Conservation (phyloP, 2,888 invertebrate species). For the Troides aeacus region DNA sequence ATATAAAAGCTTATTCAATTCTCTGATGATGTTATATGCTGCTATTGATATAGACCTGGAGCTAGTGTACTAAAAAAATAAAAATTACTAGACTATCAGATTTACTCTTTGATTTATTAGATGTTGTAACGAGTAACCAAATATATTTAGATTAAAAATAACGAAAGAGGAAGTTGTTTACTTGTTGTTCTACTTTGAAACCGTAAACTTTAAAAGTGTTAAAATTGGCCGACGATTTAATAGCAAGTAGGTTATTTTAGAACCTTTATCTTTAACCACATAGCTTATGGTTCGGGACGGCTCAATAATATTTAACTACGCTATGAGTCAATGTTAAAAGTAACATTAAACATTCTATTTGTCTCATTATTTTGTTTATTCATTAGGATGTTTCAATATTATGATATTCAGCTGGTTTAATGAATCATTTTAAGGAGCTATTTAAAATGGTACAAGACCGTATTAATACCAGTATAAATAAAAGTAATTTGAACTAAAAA, state of each 20-base stretch:
- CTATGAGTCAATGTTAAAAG: constrained; percentile 3
- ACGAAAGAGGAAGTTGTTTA: neutral
- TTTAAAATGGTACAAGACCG: too few species aligned
- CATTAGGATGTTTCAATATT: neutral
- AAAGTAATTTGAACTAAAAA: too few species aligned
- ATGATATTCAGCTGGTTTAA: too few species aligned
- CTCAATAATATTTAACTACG: constrained; percentile 6
- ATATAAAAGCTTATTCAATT: too few species aligned
- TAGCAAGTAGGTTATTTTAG: constrained; percentile 5
- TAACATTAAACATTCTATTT: constrained; percentile 10
- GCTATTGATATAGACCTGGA: too few species aligned
- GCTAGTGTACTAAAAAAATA: too few species aligned
- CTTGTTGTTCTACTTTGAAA: neutral
- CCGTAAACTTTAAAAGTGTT: constrained; percentile 7
- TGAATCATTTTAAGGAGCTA: too few species aligned
- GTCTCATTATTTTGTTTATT: neutral
- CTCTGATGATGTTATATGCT: too few species aligned
- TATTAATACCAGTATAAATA: too few species aligned
- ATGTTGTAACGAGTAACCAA: too few species aligned
- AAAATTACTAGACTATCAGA: too few species aligned
- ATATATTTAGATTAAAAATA: constrained; percentile 1
- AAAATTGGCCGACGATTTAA: neutral
- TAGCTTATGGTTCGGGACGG: constrained; percentile 1
- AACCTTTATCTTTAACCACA: constrained; percentile 4
- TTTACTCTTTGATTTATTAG: too few species aligned